Conservation (phyloP, 2,113 vertebrate species). For the Siniperca knerii region DNA sequence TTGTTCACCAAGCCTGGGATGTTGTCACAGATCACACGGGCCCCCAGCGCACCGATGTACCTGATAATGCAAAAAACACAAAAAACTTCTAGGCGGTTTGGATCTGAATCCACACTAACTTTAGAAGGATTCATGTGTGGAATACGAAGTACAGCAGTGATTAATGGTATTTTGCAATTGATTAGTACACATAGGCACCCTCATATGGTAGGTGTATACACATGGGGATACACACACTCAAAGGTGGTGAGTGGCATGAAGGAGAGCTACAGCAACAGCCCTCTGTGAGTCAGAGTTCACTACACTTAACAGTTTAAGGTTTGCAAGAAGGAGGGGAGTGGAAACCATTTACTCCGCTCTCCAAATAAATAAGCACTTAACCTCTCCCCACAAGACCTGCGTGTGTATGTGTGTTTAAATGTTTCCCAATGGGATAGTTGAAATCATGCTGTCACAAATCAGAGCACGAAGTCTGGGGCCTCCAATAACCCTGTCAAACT, state of each 20-base stretch:
- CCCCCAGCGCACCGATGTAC: constrained; percentile 96
- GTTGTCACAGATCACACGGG: constrained; percentile 96
- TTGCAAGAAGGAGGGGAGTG: constrained; percentile 72
- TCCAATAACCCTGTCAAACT: constrained; percentile 77
- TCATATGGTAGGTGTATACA: background rate
- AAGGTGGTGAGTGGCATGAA: constrained; percentile 40
- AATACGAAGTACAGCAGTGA: background rate
- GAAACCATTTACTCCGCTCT: constrained; percentile 79
- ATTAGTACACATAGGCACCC: background rate
- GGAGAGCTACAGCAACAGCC: constrained; percentile 61
- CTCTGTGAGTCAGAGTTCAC: constrained; percentile 77
- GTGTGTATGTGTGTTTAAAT: constrained; percentile 68
- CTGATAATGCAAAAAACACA: constrained; percentile 73
- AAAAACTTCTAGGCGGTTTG: background rate
- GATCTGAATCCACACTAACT: background rate
- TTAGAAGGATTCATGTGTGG: background rate
- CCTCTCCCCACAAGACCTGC: constrained; percentile 75
- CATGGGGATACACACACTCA: constrained; percentile 21
- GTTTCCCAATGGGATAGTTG: constrained; percentile 59
- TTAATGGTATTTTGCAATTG: background rate
- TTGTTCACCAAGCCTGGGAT: constrained; percentile 97
- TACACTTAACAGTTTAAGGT: constrained; percentile 81
- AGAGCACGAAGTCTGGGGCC: constrained; percentile 62
- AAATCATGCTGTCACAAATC: constrained; percentile 79
- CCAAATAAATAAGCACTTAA: constrained; percentile 85